These are phyloP conservation scores for Amblyopsis rosae DNA, from an alignment of 2,113 vertebrate species.

Conservation along the genomic window DNA sequence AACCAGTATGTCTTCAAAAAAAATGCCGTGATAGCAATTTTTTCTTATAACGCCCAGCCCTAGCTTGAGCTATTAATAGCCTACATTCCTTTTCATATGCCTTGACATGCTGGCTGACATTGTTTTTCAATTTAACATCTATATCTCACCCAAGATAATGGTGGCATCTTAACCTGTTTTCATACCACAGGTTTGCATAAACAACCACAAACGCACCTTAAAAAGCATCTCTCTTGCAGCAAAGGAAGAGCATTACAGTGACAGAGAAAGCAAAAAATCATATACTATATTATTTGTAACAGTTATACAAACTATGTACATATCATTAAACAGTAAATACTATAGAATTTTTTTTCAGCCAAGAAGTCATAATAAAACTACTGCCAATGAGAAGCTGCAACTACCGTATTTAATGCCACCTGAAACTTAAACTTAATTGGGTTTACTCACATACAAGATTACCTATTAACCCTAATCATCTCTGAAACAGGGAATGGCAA, in stretches of 20 bases:
- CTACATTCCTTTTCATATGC: no score
- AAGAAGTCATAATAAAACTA: background rate
- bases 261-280: background rate
- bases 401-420: background rate
- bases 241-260: background rate
- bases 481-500: slow-evolving; percentile 16
- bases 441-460: slow-evolving; percentile 13
- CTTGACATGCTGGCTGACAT: no score
- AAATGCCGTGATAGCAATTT: no score
- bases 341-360: slow-evolving; percentile 3
- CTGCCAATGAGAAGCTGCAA: background rate
- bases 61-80: no score
- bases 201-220: slow-evolving; percentile 17
- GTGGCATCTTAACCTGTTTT: slow-evolving; percentile 28
- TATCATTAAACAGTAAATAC: no score
- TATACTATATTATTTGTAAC: background rate
- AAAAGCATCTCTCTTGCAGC: slow-evolving; percentile 5
- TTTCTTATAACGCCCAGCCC: no score
- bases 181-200: slow-evolving; percentile 38
- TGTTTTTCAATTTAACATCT: no score
- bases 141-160: background rate
- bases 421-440: background rate
- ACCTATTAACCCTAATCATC: slow-evolving; percentile 25
- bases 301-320: background rate
- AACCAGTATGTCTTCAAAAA: no score